Conservation (phyloP, 2,797 vertebrate genomes). For the Labeo calbasu region DNA sequence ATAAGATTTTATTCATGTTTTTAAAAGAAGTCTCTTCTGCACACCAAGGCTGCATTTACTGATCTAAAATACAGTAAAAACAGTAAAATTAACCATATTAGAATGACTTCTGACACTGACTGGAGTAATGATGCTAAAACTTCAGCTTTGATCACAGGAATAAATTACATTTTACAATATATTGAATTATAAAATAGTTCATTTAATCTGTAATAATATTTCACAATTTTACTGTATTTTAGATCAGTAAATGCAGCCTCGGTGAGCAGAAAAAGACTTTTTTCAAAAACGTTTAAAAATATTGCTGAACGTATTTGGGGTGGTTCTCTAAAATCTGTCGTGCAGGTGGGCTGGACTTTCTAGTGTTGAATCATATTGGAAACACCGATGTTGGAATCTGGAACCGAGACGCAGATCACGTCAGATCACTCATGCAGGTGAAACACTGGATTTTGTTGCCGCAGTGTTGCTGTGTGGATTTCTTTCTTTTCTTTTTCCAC, state of each 20-base stretch:
- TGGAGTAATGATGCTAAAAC: not conserved
- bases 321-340: not conserved
- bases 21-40: not conserved
- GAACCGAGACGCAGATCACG: slow-evolving; percentile 67
- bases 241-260: not conserved
- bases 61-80: too few relatives aligned
- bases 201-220: not conserved
- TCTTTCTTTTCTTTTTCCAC: not conserved
- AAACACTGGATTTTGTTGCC: slow-evolving; percentile 26
- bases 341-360: slow-evolving; percentile 75
- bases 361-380: slow-evolving; percentile 78
- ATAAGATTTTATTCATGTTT: not conserved
- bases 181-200: not conserved
- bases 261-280: not conserved
- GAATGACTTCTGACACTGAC: too few relatives aligned
- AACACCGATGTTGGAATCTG: slow-evolving; percentile 66
- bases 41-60: too few relatives aligned
- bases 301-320: too few relatives aligned
- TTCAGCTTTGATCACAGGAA: not conserved
- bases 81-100: too few relatives aligned
- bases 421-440: slow-evolving; percentile 80
- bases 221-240: not conserved
- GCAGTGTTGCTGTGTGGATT: not conserved
- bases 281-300: not conserved
- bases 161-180: not conserved